Conservation (phyloP, 2,113 vertebrate species). For the Vimba vimba region DNA sequence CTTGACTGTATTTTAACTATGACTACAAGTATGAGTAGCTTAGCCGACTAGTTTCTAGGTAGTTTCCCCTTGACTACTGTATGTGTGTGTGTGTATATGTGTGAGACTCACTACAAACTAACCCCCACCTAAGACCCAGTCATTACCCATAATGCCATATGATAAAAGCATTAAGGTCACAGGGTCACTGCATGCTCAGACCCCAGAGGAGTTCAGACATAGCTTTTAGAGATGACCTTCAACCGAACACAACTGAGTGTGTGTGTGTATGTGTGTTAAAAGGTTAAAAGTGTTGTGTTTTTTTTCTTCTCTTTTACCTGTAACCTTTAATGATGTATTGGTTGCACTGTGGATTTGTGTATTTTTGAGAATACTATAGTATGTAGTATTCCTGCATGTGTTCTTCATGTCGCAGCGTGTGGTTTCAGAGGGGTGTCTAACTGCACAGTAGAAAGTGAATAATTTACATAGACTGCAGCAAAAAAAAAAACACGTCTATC, state of each 20-base stretch:
- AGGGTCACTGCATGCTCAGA: slow-evolving; percentile 54
- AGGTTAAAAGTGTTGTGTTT: background rate
- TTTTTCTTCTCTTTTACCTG: background rate
- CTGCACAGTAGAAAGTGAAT: slow-evolving; percentile 64
- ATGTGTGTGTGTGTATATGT: background rate
- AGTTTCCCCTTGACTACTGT: background rate
- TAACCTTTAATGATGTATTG: background rate
- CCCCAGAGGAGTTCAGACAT: slow-evolving; percentile 37
- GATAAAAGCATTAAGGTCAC: slow-evolving; percentile 46
- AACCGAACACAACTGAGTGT: background rate
- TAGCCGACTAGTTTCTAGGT: background rate
- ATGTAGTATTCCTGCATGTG: background rate
- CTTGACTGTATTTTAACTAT: background rate
- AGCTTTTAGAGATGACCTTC: slow-evolving; percentile 50
- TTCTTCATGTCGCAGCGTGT: slow-evolving; percentile 7
- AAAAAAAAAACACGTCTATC: slow-evolving; percentile 59
- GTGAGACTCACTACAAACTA: slow-evolving; percentile 1
- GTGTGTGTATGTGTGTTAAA: background rate
- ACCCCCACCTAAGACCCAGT: background rate
- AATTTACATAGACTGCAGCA: slow-evolving; percentile 74
- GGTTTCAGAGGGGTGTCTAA: background rate
- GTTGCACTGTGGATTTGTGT: slow-evolving; percentile 28
- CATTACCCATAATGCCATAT: slow-evolving; percentile 23
- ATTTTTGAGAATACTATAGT: slow-evolving; percentile 34
- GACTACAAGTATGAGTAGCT: background rate